These are phyloP conservation scores for Xenus cinereus DNA, from an alignment of 2,113 vertebrate genomes.

Conservation along the genomic window DNA sequence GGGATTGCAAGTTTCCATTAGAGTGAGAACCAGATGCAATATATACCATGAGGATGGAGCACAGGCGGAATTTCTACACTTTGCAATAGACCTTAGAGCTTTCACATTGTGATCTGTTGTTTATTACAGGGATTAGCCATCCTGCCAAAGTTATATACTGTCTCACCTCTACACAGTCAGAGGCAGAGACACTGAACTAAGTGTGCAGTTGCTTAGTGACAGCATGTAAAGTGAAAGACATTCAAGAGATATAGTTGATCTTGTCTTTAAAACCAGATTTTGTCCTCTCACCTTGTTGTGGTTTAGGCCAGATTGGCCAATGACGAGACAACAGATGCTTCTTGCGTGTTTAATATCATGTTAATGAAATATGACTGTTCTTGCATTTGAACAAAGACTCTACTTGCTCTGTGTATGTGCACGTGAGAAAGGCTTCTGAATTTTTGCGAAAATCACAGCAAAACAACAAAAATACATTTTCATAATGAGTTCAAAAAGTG, in stretches of 20 bases:
- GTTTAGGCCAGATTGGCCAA: too few relatives aligned
- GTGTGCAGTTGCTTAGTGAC: neutral
- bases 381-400: neutral
- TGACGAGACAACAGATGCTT: too few relatives aligned
- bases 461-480: neutral
- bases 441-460: neutral
- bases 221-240: neutral
- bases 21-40: neutral
- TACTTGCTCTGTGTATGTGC: neutral
- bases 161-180: neutral
- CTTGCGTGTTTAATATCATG: neutral
- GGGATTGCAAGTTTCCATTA: neutral
- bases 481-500: neutral
- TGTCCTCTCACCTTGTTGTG: neutral
- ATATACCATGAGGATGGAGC: neutral
- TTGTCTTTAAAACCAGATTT: neutral
- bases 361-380: neutral
- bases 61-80: neutral
- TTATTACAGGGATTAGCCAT: neutral
- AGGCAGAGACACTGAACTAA: neutral
- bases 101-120: neutral
- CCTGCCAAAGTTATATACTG: neutral
- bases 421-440: fast-evolving
- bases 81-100: neutral
- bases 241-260: neutral